These are phyloP conservation scores for Catocala sponsa DNA, from an alignment of 2,888 invertebrate genomes.

Conservation along the genomic window DNA sequence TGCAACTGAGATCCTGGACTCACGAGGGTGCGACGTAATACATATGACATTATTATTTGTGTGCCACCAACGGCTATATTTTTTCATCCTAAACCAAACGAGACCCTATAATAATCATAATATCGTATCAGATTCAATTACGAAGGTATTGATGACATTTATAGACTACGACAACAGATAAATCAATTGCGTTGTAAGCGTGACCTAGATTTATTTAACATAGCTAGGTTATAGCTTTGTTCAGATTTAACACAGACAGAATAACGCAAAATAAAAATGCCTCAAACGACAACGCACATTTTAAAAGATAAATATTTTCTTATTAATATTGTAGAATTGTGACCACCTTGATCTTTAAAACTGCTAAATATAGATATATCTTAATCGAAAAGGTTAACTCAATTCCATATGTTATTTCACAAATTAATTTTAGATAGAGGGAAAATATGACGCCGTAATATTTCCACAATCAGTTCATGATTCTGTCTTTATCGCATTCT, in stretches of 20 bases:
- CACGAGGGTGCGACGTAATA: neutral
- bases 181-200: constrained; percentile 28
- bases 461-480: neutral
- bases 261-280: too few relatives aligned
- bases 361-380: constrained; percentile 7
- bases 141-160: neutral
- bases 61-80: too few relatives aligned
- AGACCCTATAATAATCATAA: too few relatives aligned
- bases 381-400: too few relatives aligned
- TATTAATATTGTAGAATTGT: too few relatives aligned
- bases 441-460: too few relatives aligned
- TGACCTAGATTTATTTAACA: constrained; percentile 40
- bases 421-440: too few relatives aligned
- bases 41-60: too few relatives aligned
- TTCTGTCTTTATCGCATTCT: constrained; percentile 9
- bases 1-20: constrained; percentile 9
- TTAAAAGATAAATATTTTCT: too few relatives aligned
- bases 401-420: too few relatives aligned
- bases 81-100: too few relatives aligned
- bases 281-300: too few relatives aligned
- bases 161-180: constrained; percentile 14
- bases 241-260: neutral
- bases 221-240: constrained; percentile 25
- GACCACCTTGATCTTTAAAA: constrained; percentile 29
- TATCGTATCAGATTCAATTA: neutral